phyloP scores from a whole-genome alignment of 2,888 invertebrate species.

The Elmis aenea region DNA sequence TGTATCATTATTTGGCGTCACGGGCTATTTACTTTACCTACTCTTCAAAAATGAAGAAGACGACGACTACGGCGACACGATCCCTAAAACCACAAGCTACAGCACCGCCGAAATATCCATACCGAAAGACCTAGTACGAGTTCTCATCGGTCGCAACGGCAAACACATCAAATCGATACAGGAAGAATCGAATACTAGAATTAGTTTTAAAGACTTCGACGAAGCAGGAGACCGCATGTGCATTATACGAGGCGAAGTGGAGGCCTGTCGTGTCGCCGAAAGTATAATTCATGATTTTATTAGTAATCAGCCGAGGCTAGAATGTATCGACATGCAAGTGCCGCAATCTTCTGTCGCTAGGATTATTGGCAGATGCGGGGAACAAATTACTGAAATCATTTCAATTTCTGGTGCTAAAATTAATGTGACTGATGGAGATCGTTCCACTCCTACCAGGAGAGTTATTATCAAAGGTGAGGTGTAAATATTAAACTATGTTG shows the following conservation, averaged over 20 bases:
- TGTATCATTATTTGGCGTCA: conserved; percentile 63
- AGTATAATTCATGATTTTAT: conserved; percentile 64
- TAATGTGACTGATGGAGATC: conserved; percentile 46
- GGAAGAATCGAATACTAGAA: conserved; percentile 62
- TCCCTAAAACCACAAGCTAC: conserved; percentile 37
- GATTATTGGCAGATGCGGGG: conserved; percentile 73
- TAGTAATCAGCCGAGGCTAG: conserved; percentile 61
- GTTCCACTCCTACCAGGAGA: conserved; percentile 26
- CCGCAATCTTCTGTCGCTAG: conserved; percentile 63
- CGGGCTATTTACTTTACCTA: conserved; percentile 64
- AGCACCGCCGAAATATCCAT: conserved; percentile 56
- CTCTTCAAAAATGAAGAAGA: conserved; percentile 61
- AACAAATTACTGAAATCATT: conserved; percentile 65
- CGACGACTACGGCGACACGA: conserved; percentile 42
- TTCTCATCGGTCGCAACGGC: conserved; percentile 71
- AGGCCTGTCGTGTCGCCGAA: conserved; percentile 67
- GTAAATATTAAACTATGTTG: not conserved
- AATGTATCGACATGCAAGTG: conserved; percentile 62
- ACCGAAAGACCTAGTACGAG: conserved; percentile 59
- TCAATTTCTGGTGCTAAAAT: conserved; percentile 69
- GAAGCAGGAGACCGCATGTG: conserved; percentile 59
- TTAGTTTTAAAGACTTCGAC: conserved; percentile 53
- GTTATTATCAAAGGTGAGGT: conserved; percentile 37
- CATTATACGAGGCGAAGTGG: conserved; percentile 63
- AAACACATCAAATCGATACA: conserved; percentile 72